Evolutionary conservation across 2,888 invertebrate genomes (phyloP).

Genomic region (Megalurothrips usitatus): DNA sequence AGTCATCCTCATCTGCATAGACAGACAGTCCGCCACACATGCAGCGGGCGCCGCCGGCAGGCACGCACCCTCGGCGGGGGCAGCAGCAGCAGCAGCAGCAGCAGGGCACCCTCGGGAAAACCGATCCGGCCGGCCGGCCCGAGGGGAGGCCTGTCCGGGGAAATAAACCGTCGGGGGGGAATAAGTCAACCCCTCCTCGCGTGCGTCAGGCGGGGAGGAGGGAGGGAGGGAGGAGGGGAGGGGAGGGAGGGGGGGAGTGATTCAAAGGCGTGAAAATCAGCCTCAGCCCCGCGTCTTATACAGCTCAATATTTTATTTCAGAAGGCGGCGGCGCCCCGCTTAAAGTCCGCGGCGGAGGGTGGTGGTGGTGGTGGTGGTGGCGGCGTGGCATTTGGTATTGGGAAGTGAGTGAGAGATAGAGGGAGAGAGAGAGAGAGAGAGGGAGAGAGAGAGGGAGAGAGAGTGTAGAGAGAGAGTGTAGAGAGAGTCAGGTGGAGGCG

Average conservation of each 20-base stretch:
- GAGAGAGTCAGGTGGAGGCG: neutral
- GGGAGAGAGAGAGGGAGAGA: neutral
- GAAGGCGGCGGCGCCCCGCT: too few relatives aligned
- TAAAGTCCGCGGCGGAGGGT: neutral
- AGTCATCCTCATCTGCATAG: slow-evolving; percentile 4
- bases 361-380: too few relatives aligned
- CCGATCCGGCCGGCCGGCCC: too few relatives aligned
- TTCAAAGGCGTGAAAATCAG: slow-evolving; percentile 15
- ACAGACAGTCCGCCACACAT: neutral
- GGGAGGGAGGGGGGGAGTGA: neutral
- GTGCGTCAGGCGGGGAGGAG: neutral
- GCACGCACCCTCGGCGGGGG: too few relatives aligned
- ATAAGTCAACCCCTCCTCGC: too few relatives aligned
- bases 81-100: too few relatives aligned
- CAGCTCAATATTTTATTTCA: slow-evolving; percentile 17
- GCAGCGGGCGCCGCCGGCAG: neutral
- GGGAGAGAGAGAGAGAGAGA: neutral
- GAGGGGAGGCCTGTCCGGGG: too few relatives aligned
- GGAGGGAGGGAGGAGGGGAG: neutral
- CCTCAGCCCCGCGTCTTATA: neutral
- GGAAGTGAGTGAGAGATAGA: neutral
- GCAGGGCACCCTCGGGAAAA: too few relatives aligned
- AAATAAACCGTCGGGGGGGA: too few relatives aligned
- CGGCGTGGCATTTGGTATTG: neutral
- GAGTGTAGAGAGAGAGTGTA: neutral